Conservation (phyloP, 2,888 invertebrate genomes). For the Onchidella celtica region DNA sequence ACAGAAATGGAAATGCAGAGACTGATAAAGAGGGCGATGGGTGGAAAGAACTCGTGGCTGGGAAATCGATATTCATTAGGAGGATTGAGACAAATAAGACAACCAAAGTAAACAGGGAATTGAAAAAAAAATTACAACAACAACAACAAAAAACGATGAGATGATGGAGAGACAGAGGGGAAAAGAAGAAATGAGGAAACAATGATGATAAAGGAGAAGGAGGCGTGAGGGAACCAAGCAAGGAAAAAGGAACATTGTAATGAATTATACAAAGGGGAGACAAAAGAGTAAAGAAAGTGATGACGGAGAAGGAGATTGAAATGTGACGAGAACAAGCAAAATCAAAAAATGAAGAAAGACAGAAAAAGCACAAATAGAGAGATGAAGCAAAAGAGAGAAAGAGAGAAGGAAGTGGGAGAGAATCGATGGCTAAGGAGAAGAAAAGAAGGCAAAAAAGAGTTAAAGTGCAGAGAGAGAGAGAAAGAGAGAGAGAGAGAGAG, state of each 20-base stretch:
- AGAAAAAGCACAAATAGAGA: not conserved
- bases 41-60: not conserved
- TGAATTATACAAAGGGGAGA: not conserved
- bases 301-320: not conserved
- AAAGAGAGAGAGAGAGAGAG: no score
- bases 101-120: not conserved
- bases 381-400: not conserved
- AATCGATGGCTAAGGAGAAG: not conserved
- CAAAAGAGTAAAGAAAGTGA: not conserved
- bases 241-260: not conserved
- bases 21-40: not conserved
- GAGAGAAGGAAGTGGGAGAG: not conserved
- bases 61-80: not conserved
- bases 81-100: not conserved
- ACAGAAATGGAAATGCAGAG: not conserved
- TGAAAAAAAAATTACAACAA: not conserved
- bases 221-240: not conserved
- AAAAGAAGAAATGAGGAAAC: not conserved
- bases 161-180: not conserved
- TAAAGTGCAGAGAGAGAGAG: no score
- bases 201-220: not conserved
- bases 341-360: not conserved
- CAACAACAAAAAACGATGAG: not conserved
- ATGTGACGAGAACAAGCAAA: no score
- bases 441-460: not conserved